phyloP scores from a whole-genome alignment of 2,797 vertebrate genomes.

The Hapalemur alaotrensis region DNA sequence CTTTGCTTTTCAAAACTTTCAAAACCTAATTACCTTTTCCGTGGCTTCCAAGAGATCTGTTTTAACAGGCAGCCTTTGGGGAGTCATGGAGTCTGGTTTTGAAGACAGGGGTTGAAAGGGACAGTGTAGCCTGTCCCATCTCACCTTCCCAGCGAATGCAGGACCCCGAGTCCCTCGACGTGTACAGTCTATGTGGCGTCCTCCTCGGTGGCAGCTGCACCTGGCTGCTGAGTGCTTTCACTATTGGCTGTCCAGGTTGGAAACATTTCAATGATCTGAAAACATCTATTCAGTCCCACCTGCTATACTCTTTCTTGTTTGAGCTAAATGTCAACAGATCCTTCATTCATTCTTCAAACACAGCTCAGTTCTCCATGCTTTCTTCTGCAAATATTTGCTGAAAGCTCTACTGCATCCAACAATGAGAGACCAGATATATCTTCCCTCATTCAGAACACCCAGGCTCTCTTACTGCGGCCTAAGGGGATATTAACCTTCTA shows the following conservation, averaged over 20 bases:
- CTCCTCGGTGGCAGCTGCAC: neutral
- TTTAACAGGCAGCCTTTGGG: neutral
- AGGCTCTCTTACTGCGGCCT: neutral
- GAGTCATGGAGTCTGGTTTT: neutral
- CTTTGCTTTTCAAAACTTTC: neutral
- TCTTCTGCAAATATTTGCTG: neutral
- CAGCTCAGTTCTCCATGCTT: neutral
- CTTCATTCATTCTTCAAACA: neutral
- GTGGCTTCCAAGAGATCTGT: neutral
- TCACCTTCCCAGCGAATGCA: no score
- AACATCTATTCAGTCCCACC: no score
- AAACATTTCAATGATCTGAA: neutral
- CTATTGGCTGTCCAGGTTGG: neutral
- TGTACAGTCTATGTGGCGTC: rapidly evolving
- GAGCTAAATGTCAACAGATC: neutral
- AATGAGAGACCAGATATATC: neutral
- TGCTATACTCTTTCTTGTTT: neutral
- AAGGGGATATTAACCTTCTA: rapidly evolving
- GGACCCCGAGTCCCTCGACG: rapidly evolving
- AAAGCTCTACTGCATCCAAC: neutral
- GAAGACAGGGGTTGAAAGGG: neutral
- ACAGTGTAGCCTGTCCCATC: rapidly evolving
- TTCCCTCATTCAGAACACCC: neutral
- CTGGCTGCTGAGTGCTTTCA: neutral
- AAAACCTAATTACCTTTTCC: neutral